phyloP scores from a whole-genome alignment of 1,140 invertebrate species.

The Ectropis grisescens region DNA sequence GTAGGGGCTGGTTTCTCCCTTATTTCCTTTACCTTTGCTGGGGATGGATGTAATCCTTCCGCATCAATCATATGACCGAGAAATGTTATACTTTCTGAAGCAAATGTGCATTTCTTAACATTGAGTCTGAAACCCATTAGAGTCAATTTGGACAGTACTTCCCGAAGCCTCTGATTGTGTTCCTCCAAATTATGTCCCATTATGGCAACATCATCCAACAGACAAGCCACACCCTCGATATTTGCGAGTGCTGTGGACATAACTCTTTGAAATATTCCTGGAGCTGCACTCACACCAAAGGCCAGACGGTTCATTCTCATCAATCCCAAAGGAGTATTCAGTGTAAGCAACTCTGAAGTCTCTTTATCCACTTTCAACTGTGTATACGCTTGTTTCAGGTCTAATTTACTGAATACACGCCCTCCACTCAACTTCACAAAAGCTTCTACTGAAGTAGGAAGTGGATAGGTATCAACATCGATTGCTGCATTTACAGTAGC shows the following conservation, averaged over 20 bases:
- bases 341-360: conserved; percentile 19
- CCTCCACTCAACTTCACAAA: conserved; percentile 13
- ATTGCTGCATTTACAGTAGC: conserved; percentile 15
- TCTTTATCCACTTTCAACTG: conserved; percentile 38
- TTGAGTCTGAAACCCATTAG: conserved; percentile 12
- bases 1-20: conserved; percentile 13
- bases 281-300: conserved; percentile 56
- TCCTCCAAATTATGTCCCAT: conserved; percentile 14
- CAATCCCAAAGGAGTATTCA: conserved; percentile 48
- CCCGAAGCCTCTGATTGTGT: conserved; percentile 13
- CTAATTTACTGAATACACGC: conserved; percentile 14
- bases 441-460: conserved; percentile 10
- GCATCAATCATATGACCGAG: conserved; percentile 12
- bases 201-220: conserved; percentile 33
- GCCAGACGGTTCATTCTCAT: conserved; percentile 55
- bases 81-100: conserved; percentile 9
- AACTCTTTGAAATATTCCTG: conserved; percentile 41
- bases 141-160: conserved; percentile 11
- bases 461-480: conserved; percentile 10
- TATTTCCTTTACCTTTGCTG: conserved; percentile 16
- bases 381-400: conserved; percentile 22
- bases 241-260: conserved; percentile 27
- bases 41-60: conserved; percentile 6
- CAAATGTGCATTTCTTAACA: conserved; percentile 13
- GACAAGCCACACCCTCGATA: conserved; percentile 22